Base-by-base conservation (phyloP, 2,797 vertebrate species). In the Pagetopsis macropterus region DNA sequence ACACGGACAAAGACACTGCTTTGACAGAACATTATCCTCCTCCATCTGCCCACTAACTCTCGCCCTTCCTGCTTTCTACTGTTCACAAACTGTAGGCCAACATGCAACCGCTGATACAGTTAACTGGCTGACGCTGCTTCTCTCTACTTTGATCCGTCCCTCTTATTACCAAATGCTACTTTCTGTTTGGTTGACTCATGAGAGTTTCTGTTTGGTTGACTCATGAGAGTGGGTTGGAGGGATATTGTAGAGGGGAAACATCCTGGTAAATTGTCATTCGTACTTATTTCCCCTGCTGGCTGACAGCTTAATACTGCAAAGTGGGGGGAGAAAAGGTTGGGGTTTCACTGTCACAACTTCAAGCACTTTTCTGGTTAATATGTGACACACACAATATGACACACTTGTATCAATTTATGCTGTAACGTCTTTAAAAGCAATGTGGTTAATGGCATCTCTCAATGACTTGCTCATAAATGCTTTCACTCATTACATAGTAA, bases 241-340 rank as follows among this genome's bases (percentile, higher is more conserved):
- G 59, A 72, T 65, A 62, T 68, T 80, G 60, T 65, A 27, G 65
- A 69, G 57, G n/a, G 14, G 45, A 51, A 65, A 81, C 78, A 82
- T 75, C 19, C 76, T 51, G 78, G 78, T 89, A 71, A 72, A 82
- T 43, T 77, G 60, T 80, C 72, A 82, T 85, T 84, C 21, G 41
- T 78, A 75, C 78, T 85, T 77, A 83, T 85, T 89, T 86, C 65
- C 60, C 72, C 57, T 51, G 84, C 71, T 68, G 71, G 67, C 65
- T 54, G 65, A 14, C 21, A 57, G 62, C 67, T 63, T 78, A 66
- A 78, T 55, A 60, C 71, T 58, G 43, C 59, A 66, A 21, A 57
- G 23, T 52, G 19, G n/a, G 54, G 17, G 51, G 43, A 67, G 57
- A 50, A 48, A 67, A 45, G 7, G 61, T 44, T n/a, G 55, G 5